Evolutionary conservation across 2,888 invertebrate genomes (phyloP).

Genomic region (Diloba caeruleocephala): DNA sequence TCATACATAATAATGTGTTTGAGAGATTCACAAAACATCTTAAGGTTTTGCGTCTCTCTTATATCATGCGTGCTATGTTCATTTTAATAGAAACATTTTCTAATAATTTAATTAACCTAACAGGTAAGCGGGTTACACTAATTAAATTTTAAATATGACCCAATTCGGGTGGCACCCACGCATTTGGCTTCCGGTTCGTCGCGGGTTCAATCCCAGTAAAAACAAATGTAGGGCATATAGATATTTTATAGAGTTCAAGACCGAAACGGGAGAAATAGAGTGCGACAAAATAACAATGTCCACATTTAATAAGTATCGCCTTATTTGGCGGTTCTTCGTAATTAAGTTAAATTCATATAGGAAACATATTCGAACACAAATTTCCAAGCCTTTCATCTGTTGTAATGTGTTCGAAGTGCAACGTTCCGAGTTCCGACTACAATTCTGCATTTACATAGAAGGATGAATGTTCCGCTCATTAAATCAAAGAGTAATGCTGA

Average conservation of each 20-base stretch:
- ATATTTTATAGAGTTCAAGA: too few relatives aligned
- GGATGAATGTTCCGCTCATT: constrained; percentile 16
- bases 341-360: too few relatives aligned
- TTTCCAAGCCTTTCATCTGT: constrained; percentile 16
- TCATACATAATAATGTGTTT: constrained; percentile 36
- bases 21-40: constrained; percentile 22
- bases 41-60: constrained; percentile 4
- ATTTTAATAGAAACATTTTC: constrained; percentile 19
- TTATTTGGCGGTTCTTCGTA: too few relatives aligned
- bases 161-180: constrained; percentile 3
- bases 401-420: constrained; percentile 22
- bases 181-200: too few relatives aligned
- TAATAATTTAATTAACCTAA: constrained; percentile 18
- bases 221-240: too few relatives aligned
- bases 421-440: constrained; percentile 9
- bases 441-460: constrained; percentile 20
- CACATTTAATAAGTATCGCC: too few relatives aligned
- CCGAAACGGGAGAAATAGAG: too few relatives aligned
- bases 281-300: too few relatives aligned
- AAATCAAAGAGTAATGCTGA: constrained; percentile 15
- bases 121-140: constrained; percentile 27
- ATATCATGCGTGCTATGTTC: constrained; percentile 7
- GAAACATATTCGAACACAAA: too few relatives aligned
- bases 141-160: constrained; percentile 29
- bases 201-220: too few relatives aligned